phyloP scores from a whole-genome alignment of 2,113 vertebrate species.

The Willisornis vidua region DNA sequence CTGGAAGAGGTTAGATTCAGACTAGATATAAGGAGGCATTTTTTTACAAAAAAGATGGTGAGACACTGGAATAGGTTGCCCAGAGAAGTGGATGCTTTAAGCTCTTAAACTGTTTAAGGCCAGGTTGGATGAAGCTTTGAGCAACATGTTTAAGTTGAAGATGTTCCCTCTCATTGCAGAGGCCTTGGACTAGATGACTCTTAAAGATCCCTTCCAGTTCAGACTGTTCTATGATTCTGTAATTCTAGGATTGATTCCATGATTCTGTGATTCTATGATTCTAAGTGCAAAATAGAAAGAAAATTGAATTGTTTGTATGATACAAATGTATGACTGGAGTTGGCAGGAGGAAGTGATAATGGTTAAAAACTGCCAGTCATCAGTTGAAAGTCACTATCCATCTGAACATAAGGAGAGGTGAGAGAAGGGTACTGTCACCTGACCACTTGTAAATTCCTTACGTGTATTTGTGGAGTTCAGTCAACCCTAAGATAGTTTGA shows the following conservation, averaged over 20 bases:
- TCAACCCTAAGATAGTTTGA: not conserved
- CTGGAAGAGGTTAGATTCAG: not conserved
- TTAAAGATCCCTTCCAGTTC: not conserved
- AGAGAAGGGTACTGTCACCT: not conserved
- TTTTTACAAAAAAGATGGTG: not conserved
- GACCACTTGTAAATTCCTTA: not conserved
- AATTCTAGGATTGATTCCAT: not conserved
- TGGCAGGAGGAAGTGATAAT: not conserved
- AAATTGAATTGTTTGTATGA: not conserved
- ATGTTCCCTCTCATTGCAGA: not conserved
- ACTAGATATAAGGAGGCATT: not conserved
- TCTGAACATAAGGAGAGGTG: not conserved
- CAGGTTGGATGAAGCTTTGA: not conserved
- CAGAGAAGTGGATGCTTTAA: not conserved
- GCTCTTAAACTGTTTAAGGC: not conserved
- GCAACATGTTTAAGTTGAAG: not conserved
- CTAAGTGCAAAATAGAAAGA: not conserved
- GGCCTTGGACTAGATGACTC: not conserved
- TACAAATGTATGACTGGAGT: not conserved
- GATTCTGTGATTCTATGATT: not conserved
- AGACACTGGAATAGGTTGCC: not conserved
- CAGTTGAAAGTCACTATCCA: not conserved
- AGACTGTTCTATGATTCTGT: not conserved
- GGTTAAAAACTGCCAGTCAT: not conserved
- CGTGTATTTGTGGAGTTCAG: not conserved